phyloP scores from a whole-genome alignment of 2,797 vertebrate genomes.

The Enteromius thamalakanensis region DNA sequence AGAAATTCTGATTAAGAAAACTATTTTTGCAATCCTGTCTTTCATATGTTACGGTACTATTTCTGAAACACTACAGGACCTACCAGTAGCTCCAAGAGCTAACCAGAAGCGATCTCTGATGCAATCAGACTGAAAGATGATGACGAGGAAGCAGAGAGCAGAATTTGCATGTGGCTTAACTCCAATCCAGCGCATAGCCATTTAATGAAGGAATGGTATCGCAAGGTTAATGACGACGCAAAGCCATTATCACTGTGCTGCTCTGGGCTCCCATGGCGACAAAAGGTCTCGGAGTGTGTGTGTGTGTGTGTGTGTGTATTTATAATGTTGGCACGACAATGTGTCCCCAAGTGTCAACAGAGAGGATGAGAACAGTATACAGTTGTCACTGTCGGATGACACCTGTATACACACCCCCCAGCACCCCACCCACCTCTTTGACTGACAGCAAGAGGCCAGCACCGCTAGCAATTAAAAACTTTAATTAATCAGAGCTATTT shows the following conservation, averaged over 20 bases:
- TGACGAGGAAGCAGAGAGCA: constrained; percentile 36
- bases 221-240: constrained; percentile 28
- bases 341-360: constrained; percentile 57
- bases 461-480: constrained; percentile 73
- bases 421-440: constrained; percentile 48
- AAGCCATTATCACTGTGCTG: constrained; percentile 38
- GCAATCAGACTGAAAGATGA: constrained; percentile 67
- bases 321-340: constrained; percentile 48
- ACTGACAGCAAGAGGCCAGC: constrained; percentile 59
- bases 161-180: constrained; percentile 29
- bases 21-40: background rate
- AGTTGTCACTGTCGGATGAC: constrained; percentile 50
- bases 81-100: constrained; percentile 62
- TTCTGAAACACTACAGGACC: constrained; percentile 54
- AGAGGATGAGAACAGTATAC: constrained; percentile 67
- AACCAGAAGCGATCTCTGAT: constrained; percentile 66
- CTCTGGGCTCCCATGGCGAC: constrained; percentile 48
- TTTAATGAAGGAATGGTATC: constrained; percentile 38
- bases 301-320: constrained; percentile 13
- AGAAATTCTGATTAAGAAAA: background rate
- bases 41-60: constrained; percentile 49
- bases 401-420: constrained; percentile 9
- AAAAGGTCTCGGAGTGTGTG: constrained; percentile 9
- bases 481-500: constrained; percentile 81
- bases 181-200: constrained; percentile 4